These are phyloP conservation scores for Spermophilus dauricus DNA, from an alignment of 2,113 vertebrate species.

Conservation along the genomic window DNA sequence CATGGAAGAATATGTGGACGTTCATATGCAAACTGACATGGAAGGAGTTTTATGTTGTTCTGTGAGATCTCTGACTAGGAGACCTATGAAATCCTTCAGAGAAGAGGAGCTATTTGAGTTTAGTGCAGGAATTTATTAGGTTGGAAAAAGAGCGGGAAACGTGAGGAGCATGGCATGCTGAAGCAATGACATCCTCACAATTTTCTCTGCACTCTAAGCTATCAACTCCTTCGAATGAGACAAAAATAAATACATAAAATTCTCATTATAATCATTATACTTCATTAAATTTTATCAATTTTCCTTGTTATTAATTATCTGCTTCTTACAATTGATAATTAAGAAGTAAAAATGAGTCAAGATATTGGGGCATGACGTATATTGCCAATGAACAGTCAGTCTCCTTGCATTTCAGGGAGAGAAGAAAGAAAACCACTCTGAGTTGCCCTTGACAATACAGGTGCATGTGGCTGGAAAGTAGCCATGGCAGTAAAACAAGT, in stretches of 20 bases:
- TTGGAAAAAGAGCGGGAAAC: background rate
- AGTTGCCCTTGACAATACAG: background rate
- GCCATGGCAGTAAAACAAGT: background rate
- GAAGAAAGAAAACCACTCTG: background rate
- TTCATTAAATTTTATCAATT: conserved; percentile 12
- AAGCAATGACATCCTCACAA: background rate
- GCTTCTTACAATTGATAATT: conserved; percentile 16
- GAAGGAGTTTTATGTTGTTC: background rate
- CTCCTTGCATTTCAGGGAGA: background rate
- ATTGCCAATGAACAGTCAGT: background rate
- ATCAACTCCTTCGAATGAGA: background rate
- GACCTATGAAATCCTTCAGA: background rate
- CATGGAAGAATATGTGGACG: background rate
- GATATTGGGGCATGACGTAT: background rate
- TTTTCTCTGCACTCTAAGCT: background rate
- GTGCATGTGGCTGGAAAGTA: conserved; percentile 32
- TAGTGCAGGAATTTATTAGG: background rate
- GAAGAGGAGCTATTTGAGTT: conserved; percentile 6
- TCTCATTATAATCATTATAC: background rate
- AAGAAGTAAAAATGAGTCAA: background rate
- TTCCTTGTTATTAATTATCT: background rate
- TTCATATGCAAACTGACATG: background rate
- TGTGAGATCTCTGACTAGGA: background rate
- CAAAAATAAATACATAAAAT: background rate
- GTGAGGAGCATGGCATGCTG: background rate